These are phyloP conservation scores for Andricus quercusramuli DNA, from an alignment of 2,888 invertebrate species.

Conservation along the genomic window DNA sequence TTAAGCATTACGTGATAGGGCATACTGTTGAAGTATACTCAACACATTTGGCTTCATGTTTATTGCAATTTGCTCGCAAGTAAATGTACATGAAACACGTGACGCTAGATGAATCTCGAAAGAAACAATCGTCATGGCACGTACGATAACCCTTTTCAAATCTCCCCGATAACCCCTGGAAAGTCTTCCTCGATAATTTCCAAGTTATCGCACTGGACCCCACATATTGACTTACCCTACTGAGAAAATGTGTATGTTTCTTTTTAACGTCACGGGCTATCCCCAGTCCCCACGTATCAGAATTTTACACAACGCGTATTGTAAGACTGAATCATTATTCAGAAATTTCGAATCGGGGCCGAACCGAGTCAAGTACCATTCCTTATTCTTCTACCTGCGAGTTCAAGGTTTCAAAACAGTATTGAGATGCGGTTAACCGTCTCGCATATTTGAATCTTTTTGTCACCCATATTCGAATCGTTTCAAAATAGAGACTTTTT, in stretches of 20 bases:
- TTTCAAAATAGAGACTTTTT: no score
- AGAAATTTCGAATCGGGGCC: background rate
- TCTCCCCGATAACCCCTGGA: constrained; percentile 34
- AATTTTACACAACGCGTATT: background rate
- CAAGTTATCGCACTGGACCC: constrained; percentile 16
- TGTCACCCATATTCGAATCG: no score
- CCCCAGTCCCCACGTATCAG: background rate
- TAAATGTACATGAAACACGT: constrained; percentile 15
- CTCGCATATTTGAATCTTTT: background rate
- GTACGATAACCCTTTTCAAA: constrained; percentile 32
- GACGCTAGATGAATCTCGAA: constrained; percentile 30
- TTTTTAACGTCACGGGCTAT: background rate
- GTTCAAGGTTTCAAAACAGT: background rate
- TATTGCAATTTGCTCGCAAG: background rate
- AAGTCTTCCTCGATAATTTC: constrained; percentile 35
- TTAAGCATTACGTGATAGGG: background rate
- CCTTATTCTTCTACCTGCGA: background rate
- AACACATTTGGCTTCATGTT: constrained; percentile 6
- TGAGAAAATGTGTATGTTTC: background rate
- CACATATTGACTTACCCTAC: background rate
- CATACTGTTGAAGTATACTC: background rate
- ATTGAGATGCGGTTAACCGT: background rate
- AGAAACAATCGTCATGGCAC: constrained; percentile 23
- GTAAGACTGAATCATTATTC: background rate
- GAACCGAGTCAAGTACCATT: background rate